Evolutionary conservation across 2,113 vertebrate species (phyloP), one percentile per base, ranked within the genome.

Genomic region (Hyperopisus bebe): DNA sequence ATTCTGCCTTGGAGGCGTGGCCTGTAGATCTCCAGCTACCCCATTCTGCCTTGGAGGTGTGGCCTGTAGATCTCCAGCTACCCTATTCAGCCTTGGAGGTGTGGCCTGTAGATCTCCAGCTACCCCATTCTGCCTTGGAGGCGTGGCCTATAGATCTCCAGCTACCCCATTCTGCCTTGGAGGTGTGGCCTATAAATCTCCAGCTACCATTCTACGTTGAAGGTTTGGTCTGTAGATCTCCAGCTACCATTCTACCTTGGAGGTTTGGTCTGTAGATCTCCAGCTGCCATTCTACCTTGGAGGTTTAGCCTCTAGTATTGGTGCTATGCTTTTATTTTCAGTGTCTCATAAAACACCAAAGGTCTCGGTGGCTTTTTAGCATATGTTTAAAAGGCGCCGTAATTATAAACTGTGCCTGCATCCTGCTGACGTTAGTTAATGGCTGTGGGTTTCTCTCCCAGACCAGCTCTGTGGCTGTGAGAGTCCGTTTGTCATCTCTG

Each of bases 401-500:
- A 39, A 42, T 80, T 80, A 80, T 42, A 42, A 80, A 31, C 10
- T 11, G 10, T 70, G 35, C 44, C 82, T 27, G 46, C 4, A 48
- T 85, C 46, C 82, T 11, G 21, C 82, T 13, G 21, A 7, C 44
- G 39, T 21, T n/a, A 46, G 4, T 48, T 85, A 85, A 48, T 80
- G 74, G 35, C 4, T 80, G n/a, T 80, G 31, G 74, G 88, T 77
- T 31, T 6, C 74, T 48, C 27, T 90, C 84, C 58, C 84, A 87
- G 84, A 66, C 47, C 24, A 74, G 27, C 46, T 50, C 46, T 31
- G 42, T n/a, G 27, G 47, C 82, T 88, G 84, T 80, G 86, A 39
- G 88, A 90, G 87, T 82, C 86, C 89, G 88, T 93, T 93, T 92
- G 90, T 91, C 93, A 93, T 91, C 83, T 90, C 15, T 77, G 77